A percentile compares a stretch with the other conserved stretches of the same genome.
Conservation (phyloP, 2,888 invertebrate species). For the Bhutanitis thaidina region DNA sequence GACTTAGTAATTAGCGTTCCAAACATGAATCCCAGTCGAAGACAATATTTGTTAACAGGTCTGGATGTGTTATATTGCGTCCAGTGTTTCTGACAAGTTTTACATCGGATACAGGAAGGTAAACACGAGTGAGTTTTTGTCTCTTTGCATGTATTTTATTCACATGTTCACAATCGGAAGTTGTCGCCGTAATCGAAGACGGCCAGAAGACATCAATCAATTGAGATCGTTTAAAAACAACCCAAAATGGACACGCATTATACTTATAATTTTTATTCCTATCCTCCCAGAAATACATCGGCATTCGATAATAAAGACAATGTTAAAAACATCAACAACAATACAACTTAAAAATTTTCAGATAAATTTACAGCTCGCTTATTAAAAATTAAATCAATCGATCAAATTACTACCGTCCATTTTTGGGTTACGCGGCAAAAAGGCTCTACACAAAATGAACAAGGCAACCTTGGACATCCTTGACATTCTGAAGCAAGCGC, state of each 20-base stretch:
- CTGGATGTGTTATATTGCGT: no score
- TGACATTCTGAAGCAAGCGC: constrained; percentile 19
- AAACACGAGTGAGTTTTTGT: no score
- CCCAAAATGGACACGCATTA: neutral
- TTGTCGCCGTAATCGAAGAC: no score
- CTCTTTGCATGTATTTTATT: no score
- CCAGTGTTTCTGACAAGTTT: no score
- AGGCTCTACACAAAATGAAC: constrained; percentile 11
- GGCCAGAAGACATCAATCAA: no score
- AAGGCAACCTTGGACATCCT: constrained; percentile 21
- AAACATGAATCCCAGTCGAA: no score
- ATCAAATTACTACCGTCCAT: constrained; percentile 4
- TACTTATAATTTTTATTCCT: no score
- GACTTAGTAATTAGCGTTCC: no score
- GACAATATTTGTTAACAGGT: no score
- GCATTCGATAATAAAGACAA: neutral
- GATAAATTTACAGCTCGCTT: neutral
- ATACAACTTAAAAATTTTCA: neutral
- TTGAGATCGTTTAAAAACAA: neutral
- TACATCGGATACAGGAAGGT: no score
- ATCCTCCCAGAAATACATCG: neutral
- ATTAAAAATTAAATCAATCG: constrained; percentile 11
- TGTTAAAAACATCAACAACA: neutral
- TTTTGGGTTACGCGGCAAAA: constrained; percentile 6
- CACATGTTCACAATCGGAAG: no score